Conservation (phyloP, 2,113 vertebrate species). For the Chaetops frenatus region DNA sequence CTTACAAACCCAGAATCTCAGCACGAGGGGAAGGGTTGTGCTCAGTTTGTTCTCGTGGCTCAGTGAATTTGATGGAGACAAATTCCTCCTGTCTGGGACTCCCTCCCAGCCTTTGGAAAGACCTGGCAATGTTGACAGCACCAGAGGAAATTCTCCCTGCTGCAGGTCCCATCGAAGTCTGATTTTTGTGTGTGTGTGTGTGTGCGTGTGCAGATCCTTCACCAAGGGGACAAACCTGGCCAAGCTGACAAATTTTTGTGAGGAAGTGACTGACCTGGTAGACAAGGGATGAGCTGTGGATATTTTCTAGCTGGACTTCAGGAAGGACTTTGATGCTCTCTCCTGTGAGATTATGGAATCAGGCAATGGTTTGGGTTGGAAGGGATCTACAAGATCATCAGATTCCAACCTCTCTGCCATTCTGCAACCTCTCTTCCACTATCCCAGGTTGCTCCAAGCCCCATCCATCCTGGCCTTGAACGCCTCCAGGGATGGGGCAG, state of each 20-base stretch:
- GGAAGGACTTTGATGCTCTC: neutral
- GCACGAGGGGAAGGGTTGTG: neutral
- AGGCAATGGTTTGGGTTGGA: neutral
- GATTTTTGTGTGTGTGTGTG: neutral
- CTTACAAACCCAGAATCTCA: neutral
- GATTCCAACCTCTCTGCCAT: neutral
- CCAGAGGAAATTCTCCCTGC: neutral
- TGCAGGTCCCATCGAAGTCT: neutral
- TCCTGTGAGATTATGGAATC: neutral
- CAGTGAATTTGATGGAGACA: neutral
- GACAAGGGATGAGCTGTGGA: neutral
- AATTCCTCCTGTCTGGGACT: neutral
- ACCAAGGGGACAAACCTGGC: neutral
- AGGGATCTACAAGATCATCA: neutral
- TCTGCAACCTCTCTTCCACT: no score
- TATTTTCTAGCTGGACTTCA: neutral
- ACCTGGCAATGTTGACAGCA: neutral
- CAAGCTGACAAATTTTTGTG: neutral
- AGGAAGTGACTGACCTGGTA: neutral
- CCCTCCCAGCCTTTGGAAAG: neutral
- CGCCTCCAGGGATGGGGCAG: neutral
- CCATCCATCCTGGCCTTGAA: rapidly evolving
- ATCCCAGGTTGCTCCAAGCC: neutral
- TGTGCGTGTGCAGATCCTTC: neutral
- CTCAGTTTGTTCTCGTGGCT: neutral